Conservation (phyloP, 2,113 vertebrate species). For the Stegastes partitus region DNA sequence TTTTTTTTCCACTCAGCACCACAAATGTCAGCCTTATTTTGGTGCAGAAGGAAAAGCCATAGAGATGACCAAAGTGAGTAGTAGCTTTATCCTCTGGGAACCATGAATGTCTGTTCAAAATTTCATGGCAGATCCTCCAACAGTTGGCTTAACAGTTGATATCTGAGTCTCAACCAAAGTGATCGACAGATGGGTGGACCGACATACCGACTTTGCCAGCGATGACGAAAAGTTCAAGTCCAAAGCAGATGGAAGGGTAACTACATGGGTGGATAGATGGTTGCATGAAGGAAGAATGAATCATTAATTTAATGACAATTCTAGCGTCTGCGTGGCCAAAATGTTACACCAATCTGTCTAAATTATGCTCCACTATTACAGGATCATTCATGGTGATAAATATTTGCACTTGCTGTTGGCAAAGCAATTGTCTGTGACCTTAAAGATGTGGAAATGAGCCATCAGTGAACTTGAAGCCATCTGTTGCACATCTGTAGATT, state of each 20-base stretch:
- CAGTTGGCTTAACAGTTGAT: not conserved
- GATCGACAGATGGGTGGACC: not conserved
- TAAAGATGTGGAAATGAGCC: constrained; percentile 74
- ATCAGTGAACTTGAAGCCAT: constrained; percentile 75
- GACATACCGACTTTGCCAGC: not conserved
- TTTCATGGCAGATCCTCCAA: not conserved
- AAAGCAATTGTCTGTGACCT: constrained; percentile 67
- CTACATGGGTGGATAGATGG: constrained; percentile 20
- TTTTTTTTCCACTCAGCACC: not conserved
- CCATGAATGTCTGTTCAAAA: not conserved
- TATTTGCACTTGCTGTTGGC: constrained; percentile 59
- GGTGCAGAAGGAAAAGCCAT: not conserved
- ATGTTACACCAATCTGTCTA: constrained; percentile 42
- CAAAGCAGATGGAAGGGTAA: constrained; percentile 30
- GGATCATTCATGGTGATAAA: constrained; percentile 50
- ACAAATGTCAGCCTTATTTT: not conserved
- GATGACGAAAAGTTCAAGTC: not conserved
- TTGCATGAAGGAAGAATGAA: constrained; percentile 24
- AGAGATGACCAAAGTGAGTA: not conserved
- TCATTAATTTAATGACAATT: constrained; percentile 38
- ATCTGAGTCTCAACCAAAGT: not conserved
- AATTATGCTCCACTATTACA: constrained; percentile 44
- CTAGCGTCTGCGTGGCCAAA: constrained; percentile 42
- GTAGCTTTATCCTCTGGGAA: not conserved
- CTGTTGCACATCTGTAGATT: constrained; percentile 77